phyloP scores from a whole-genome alignment of 2,113 vertebrate genomes.

The Chaetura pelagica region DNA sequence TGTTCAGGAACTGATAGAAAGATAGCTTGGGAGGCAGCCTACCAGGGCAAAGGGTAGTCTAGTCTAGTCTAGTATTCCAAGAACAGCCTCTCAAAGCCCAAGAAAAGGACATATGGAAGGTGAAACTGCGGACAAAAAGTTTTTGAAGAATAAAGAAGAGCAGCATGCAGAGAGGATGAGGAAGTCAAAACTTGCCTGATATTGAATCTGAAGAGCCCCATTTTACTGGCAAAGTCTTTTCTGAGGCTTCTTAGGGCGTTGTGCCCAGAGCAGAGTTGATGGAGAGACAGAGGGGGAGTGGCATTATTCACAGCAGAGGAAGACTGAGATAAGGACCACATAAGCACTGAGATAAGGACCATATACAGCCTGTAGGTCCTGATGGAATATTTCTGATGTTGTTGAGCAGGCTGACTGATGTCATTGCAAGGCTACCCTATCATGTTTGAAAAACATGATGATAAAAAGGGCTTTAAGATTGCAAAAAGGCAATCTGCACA shows the following conservation, averaged over 20 bases:
- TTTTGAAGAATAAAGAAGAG: background rate
- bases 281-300: background rate
- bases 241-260: background rate
- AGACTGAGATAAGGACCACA: background rate
- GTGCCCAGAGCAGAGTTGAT: background rate
- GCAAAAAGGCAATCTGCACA: background rate
- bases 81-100: background rate
- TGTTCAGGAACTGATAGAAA: background rate
- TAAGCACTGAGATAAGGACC: no score
- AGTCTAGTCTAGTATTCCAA: background rate
- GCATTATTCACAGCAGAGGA: background rate
- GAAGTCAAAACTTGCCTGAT: background rate
- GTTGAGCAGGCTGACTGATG: background rate
- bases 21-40: background rate
- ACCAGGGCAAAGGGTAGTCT: background rate
- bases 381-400: background rate
- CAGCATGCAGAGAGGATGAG: background rate
- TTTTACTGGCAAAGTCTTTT: background rate
- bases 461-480: background rate
- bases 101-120: background rate
- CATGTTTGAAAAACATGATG: background rate
- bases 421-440: background rate
- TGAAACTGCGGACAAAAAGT: background rate
- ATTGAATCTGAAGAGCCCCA: background rate
- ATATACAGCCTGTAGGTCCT: background rate